These are phyloP conservation scores for human DNA, from an alignment of 2,113 vertebrate genomes.

Conservation along the genomic window GRCh38 chr1:38207001-38207500, in stretches of 20 bases:
- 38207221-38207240: not conserved
- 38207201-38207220: not conserved
- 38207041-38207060: not conserved
- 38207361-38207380: constrained; percentile 55
- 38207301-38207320: constrained; percentile 51
- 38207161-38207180: not conserved
- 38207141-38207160: not conserved
- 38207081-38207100: not conserved
- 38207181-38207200: not conserved
- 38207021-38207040: not conserved
- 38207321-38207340: constrained; percentile 60
- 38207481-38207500: constrained; percentile 79
- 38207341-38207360: constrained; percentile 68
- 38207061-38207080: not conserved
- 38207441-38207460: constrained; percentile 70
- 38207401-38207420: constrained; percentile 65
- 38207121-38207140: not conserved
- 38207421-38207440: constrained; percentile 75
- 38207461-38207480: constrained; percentile 69
- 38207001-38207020: not conserved
- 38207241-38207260: not conserved
- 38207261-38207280: not conserved
- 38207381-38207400: constrained; percentile 74
- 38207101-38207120: not conserved
- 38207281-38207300: not conserved